Conservation (phyloP, 2,113 vertebrate genomes). For the Oreochromis tanganicae region DNA sequence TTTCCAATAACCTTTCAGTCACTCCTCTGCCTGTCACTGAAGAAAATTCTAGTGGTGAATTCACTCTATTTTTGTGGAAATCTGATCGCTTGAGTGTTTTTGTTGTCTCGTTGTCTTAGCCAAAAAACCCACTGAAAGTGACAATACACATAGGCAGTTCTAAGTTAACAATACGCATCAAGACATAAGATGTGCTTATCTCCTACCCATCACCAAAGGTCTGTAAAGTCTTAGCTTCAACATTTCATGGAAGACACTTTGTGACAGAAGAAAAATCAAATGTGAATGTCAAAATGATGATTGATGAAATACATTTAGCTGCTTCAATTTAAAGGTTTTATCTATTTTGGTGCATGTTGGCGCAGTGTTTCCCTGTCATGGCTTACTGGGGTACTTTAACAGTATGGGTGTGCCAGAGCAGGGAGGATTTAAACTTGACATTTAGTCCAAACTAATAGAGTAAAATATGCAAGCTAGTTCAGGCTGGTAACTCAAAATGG, state of each 20-base stretch:
- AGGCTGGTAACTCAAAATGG: neutral
- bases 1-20: conserved; percentile 3
- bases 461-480: neutral
- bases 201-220: neutral
- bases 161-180: neutral
- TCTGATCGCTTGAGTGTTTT: neutral
- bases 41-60: neutral
- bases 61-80: neutral
- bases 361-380: neutral
- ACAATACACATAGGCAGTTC: neutral
- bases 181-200: neutral
- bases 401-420: neutral
- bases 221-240: neutral
- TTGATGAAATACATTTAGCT: neutral
- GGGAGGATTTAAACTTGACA: neutral
- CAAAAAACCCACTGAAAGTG: neutral
- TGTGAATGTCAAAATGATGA: neutral
- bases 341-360: neutral
- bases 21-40: neutral
- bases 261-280: neutral
- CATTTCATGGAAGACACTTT: neutral
- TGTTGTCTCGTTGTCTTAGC: neutral
- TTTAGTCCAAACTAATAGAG: neutral
- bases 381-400: neutral
- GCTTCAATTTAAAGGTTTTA: neutral